Conservation (phyloP, 2,797 vertebrate genomes). For the Menidia menidia region DNA sequence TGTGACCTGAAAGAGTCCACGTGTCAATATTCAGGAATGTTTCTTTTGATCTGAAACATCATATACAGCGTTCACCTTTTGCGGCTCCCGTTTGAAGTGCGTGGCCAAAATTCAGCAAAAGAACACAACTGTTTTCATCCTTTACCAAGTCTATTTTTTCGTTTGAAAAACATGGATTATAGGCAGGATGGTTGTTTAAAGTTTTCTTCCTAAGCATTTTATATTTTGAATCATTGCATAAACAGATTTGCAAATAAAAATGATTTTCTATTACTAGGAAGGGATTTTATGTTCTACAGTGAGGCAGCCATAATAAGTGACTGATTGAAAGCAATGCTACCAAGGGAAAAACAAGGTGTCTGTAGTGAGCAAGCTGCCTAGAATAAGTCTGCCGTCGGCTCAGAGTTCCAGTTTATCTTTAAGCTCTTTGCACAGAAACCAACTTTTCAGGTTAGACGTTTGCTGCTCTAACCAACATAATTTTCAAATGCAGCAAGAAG, state of each 20-base stretch:
- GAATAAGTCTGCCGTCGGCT: background rate
- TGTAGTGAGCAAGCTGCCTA: background rate
- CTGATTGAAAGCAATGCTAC: background rate
- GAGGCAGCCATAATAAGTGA: background rate
- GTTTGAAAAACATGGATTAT: background rate
- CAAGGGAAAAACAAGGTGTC: background rate
- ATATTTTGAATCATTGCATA: background rate
- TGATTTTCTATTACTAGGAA: background rate
- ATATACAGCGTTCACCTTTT: background rate
- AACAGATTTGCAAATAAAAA: background rate
- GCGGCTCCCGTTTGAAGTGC: background rate
- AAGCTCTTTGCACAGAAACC: background rate
- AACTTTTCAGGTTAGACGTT: background rate
- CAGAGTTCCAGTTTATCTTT: slow-evolving; percentile 1
- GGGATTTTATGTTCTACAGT: background rate
- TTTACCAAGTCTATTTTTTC: background rate
- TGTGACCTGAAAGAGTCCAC: background rate
- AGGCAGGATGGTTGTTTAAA: background rate
- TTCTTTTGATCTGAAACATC: background rate
- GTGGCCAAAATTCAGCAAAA: background rate
- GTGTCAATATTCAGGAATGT: background rate
- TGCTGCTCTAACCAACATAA: slow-evolving; percentile 1
- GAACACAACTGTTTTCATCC: background rate
- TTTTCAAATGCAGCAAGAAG: slow-evolving; percentile 6
- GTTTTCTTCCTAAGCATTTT: background rate